phyloP scores from a whole-genome alignment of 2,797 vertebrate genomes.

The Lutjanus argentimaculatus region DNA sequence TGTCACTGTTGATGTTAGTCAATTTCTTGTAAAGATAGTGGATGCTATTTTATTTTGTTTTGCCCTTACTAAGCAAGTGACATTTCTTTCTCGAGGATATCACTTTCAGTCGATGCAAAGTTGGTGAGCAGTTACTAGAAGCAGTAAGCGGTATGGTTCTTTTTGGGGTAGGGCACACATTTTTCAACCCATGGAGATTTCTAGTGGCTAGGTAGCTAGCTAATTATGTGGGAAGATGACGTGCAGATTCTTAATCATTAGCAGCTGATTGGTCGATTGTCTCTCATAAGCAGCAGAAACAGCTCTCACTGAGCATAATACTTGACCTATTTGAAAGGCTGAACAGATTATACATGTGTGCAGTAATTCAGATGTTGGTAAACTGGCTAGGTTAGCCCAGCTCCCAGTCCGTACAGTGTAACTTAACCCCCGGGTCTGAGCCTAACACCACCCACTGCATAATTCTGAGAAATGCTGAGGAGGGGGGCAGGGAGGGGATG shows the following conservation, averaged over 20 bases:
- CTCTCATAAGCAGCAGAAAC: background rate
- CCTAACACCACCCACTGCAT: no score
- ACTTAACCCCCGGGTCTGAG: no score
- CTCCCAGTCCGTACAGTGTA: background rate
- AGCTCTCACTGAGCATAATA: background rate
- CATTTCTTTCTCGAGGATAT: background rate
- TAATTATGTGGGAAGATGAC: no score
- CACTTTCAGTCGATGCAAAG: background rate
- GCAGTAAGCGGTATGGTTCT: no score
- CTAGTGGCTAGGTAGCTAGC: background rate
- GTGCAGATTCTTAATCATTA: background rate
- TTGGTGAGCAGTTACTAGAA: background rate
- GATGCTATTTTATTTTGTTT: background rate
- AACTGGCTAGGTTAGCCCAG: background rate
- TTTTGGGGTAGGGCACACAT: no score
- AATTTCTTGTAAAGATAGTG: background rate
- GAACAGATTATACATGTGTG: background rate
- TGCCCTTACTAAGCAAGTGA: background rate
- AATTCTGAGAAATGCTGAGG: no score
- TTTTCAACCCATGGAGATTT: no score
- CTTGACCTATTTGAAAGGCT: background rate
- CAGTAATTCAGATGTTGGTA: constrained; percentile 4
- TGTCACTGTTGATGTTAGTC: no score
- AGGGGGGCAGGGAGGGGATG: no score
- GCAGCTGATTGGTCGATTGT: constrained; percentile 5